A percentile compares a stretch with the other conserved stretches of the same genome.
Evolutionary conservation across 2,113 vertebrate genomes (phyloP).

Genomic region (Pandion haliaetus): DNA sequence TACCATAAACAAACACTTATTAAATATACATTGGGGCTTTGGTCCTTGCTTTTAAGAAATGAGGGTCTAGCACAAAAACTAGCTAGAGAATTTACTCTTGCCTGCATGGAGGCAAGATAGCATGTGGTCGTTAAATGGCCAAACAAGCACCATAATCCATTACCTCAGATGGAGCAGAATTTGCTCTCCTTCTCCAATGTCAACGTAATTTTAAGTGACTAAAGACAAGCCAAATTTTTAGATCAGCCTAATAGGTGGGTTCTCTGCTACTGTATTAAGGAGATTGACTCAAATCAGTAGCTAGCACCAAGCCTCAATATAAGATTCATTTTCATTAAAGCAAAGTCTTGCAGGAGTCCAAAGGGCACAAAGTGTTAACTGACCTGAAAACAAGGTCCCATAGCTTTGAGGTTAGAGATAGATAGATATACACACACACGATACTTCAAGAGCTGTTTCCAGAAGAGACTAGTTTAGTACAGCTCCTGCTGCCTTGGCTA

Average conservation of each 20-base stretch:
- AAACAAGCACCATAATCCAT: background rate
- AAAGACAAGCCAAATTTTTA: background rate
- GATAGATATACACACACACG: fast-evolving
- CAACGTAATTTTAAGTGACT: background rate
- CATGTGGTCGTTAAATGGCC: fast-evolving
- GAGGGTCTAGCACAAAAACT: background rate
- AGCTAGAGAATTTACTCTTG: background rate
- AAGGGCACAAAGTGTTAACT: background rate
- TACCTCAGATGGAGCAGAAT: background rate
- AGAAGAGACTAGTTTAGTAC: background rate
- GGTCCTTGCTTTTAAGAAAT: background rate
- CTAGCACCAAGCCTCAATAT: background rate
- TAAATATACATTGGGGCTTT: background rate
- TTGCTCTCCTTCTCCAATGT: fast-evolving
- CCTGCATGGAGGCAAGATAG: background rate
- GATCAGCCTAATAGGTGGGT: background rate
- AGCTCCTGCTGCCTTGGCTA: background rate
- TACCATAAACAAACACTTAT: background rate
- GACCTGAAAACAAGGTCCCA: background rate
- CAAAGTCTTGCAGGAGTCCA: background rate
- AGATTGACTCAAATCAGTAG: background rate
- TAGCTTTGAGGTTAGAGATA: background rate
- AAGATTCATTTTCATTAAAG: background rate
- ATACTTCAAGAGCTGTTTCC: background rate
- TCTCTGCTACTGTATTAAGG: background rate